Conservation (phyloP, 1,140 invertebrate genomes). For the Chrysomallon squamiferum region DNA sequence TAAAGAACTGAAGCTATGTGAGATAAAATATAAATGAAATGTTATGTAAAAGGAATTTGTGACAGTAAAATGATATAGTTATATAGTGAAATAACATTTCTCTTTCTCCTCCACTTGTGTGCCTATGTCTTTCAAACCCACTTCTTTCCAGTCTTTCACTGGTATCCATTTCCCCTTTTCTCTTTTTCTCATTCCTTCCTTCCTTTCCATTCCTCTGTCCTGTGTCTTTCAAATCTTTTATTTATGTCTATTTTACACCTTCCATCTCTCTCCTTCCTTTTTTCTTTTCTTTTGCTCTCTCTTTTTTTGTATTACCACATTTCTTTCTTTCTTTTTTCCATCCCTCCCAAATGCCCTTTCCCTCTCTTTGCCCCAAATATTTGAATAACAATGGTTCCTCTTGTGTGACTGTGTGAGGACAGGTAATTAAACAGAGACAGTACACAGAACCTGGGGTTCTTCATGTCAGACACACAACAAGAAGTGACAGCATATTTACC, state of each 20-base stretch:
- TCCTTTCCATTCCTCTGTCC: background rate
- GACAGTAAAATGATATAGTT: too few species aligned
- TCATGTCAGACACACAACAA: too few species aligned
- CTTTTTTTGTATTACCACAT: background rate
- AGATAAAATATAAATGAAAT: too few species aligned
- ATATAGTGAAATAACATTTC: too few species aligned
- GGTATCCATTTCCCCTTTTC: background rate
- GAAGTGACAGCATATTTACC: too few species aligned
- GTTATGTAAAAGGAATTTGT: too few species aligned
- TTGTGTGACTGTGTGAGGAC: too few species aligned
- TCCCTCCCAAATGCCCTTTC: background rate
- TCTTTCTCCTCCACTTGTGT: too few species aligned
- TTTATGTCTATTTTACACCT: background rate
- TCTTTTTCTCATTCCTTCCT: background rate
- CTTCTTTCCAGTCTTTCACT: background rate
- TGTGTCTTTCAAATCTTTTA: background rate
- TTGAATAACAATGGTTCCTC: too few species aligned
- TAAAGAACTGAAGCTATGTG: too few species aligned
- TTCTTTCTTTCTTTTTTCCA: background rate
- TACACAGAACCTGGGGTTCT: too few species aligned
- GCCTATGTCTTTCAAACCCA: background rate
- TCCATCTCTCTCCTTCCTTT: background rate
- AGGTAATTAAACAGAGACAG: too few species aligned
- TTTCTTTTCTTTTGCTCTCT: background rate
- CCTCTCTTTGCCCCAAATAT: background rate